phyloP scores from a whole-genome alignment of 1,140 invertebrate genomes.

The Phymorhynchus buccinoides region DNA sequence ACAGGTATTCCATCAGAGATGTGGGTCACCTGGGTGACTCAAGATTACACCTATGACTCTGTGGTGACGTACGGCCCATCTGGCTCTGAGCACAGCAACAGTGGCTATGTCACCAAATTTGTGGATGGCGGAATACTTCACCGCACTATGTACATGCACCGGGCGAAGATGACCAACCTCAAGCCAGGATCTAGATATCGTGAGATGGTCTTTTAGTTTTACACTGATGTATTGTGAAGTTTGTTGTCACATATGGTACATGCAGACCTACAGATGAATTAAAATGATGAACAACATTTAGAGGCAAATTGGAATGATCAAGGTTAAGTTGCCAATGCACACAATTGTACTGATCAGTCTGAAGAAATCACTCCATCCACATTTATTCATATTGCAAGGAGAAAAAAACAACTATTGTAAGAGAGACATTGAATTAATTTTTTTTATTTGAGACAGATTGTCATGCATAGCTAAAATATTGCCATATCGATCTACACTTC shows the following conservation, averaged over 20 bases:
- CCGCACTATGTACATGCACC: constrained; percentile 86
- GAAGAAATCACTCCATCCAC: not conserved
- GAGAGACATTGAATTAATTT: no score
- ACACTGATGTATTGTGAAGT: not conserved
- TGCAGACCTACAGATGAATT: not conserved
- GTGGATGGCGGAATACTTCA: constrained; percentile 84
- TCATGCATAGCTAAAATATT: no score
- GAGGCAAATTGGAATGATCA: no score
- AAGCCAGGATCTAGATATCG: constrained; percentile 79
- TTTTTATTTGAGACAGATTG: no score
- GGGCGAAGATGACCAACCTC: constrained; percentile 78
- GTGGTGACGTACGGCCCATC: constrained; percentile 85
- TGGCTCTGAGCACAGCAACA: constrained; percentile 63
- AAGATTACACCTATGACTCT: constrained; percentile 79
- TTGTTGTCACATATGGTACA: no score
- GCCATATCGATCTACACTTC: no score
- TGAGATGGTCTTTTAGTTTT: constrained; percentile 67
- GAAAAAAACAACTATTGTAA: no score
- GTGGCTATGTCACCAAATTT: constrained; percentile 81
- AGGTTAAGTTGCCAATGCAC: no score
- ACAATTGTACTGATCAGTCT: no score
- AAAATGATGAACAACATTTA: not conserved
- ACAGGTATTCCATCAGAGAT: constrained; percentile 81
- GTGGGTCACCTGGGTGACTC: constrained; percentile 92
- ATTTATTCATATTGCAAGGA: no score